These are phyloP conservation scores for Carcharodon carcharias DNA, from an alignment of 2,797 vertebrate genomes.

Conservation along the genomic window DNA sequence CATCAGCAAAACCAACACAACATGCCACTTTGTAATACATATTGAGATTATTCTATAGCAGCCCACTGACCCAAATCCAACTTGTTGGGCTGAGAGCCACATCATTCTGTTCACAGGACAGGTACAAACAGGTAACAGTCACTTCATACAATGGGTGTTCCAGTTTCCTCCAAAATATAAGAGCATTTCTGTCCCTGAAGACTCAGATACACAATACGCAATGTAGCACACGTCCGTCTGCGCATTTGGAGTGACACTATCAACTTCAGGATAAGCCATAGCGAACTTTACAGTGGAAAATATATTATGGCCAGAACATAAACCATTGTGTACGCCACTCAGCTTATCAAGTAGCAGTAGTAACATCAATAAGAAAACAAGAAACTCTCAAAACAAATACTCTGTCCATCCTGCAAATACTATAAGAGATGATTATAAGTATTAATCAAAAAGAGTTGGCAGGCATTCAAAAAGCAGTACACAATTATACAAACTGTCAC, in stretches of 20 bases:
- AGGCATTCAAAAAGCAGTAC: neutral
- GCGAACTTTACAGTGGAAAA: too few relatives aligned
- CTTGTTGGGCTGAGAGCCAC: neutral
- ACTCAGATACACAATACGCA: neutral
- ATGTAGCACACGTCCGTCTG: neutral
- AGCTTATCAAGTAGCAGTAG: neutral
- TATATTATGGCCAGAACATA: too few relatives aligned
- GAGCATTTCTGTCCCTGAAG: neutral
- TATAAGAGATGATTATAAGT: neutral
- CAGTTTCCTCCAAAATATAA: neutral
- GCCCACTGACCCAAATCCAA: neutral
- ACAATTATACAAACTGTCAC: neutral
- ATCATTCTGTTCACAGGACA: neutral
- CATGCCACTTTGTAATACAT: neutral
- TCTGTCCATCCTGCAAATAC: neutral
- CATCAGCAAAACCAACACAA: neutral
- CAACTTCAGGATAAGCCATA: too few relatives aligned
- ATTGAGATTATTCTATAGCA: neutral
- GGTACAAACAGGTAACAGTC: neutral
- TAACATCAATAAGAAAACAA: neutral
- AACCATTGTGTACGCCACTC: neutral
- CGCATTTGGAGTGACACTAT: neutral
- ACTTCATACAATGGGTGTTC: neutral
- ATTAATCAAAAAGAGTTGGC: neutral
- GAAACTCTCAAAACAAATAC: neutral